A percentile compares a stretch with the other conserved stretches of the same genome.
Conservation (phyloP, 2,113 vertebrate species). For the Paratilapia polleni region DNA sequence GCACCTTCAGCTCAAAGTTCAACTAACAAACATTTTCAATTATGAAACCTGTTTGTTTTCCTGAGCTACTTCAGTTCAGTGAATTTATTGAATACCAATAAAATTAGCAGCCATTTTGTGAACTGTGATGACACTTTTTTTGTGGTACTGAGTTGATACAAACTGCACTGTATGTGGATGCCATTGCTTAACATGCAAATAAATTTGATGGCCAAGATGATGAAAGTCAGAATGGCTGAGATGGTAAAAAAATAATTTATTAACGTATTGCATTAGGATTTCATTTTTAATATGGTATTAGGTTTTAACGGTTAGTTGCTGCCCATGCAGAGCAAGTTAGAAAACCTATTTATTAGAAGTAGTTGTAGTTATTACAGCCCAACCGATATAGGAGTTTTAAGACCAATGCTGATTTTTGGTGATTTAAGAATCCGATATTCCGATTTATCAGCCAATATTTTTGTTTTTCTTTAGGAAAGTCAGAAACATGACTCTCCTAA, state of each 20-base stretch:
- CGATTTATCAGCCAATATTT: no score
- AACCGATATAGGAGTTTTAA: no score
- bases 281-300: background rate
- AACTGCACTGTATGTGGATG: background rate
- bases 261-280: background rate
- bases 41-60: background rate
- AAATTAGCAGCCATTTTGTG: background rate
- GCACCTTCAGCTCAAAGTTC: background rate
- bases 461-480: no score
- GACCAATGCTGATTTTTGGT: no score
- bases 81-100: background rate
- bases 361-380: background rate
- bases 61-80: background rate
- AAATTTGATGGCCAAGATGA: background rate
- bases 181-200: background rate
- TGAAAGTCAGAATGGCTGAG: background rate
- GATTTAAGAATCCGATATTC: no score
- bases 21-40: background rate
- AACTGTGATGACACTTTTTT: background rate
- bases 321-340: background rate
- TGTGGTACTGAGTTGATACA: background rate
- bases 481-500: no score
- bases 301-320: background rate
- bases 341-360: background rate
- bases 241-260: background rate